These are phyloP conservation scores for Morbakka virulenta DNA, from an alignment of 30 jellyfish, hydroid and myxozoan genomes.

Conservation along the genomic window DNA sequence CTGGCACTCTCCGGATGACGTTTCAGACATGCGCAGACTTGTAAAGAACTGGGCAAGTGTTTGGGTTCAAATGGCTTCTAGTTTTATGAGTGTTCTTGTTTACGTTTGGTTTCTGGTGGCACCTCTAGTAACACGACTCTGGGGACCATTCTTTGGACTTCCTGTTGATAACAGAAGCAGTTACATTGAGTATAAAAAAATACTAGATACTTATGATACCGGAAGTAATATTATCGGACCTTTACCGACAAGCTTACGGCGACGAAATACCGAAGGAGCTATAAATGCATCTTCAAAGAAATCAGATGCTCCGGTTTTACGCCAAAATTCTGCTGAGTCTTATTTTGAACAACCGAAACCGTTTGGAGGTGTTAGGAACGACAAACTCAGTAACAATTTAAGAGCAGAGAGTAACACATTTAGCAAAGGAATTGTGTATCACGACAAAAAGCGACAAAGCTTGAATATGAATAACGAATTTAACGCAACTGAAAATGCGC, in stretches of 20 bases:
- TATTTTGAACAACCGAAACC: too few species aligned
- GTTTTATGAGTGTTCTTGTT: constrained; percentile 75
- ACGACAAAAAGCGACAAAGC: not conserved
- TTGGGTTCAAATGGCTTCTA: constrained; percentile 99
- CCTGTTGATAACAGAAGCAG: constrained; percentile 7
- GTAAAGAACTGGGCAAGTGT: constrained; percentile 98
- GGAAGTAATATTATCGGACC: not conserved
- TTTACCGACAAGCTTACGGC: not conserved
- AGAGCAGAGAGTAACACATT: not conserved
- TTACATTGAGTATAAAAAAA: not conserved
- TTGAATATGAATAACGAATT: not conserved
- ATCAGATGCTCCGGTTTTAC: not conserved
- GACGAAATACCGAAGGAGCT: not conserved
- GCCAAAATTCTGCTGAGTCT: not conserved
- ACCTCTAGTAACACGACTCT: constrained; percentile 65
- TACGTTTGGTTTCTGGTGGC: constrained; percentile 93
- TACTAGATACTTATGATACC: not conserved
- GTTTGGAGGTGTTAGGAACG: too few species aligned
- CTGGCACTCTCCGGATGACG: constrained; percentile 99
- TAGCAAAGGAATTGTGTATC: not conserved
- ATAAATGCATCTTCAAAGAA: not conserved
- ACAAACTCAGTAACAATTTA: too few species aligned
- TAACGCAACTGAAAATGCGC: not conserved
- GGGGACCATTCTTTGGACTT: constrained; percentile 97
- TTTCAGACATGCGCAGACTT: constrained; percentile 64